Conservation (phyloP, 2,797 vertebrate species). For the Lithobates pipiens region DNA sequence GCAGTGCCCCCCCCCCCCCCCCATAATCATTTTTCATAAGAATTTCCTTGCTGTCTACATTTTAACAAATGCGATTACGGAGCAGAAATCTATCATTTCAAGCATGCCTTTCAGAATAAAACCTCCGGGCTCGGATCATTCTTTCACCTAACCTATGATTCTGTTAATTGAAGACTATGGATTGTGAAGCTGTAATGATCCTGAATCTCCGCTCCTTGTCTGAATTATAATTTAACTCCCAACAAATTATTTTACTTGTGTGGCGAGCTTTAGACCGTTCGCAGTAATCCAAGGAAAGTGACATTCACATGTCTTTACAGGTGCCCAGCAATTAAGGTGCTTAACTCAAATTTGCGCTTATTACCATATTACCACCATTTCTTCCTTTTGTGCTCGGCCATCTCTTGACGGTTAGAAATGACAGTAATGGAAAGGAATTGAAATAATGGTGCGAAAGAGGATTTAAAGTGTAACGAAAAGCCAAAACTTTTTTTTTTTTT, state of each 20-base stretch:
- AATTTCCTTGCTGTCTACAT: neutral
- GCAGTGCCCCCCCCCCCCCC: too few species aligned
- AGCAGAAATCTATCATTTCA: neutral
- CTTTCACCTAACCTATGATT: neutral
- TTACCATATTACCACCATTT: conserved; percentile 26
- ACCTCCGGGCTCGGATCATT: neutral
- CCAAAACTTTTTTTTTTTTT: too few species aligned
- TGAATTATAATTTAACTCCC: neutral
- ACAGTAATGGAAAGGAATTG: neutral
- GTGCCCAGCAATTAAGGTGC: conserved; percentile 23
- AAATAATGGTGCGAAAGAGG: neutral
- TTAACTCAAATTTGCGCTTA: conserved; percentile 1
- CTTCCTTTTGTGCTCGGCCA: neutral
- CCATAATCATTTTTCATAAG: too few species aligned
- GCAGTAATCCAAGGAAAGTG: conserved; percentile 20
- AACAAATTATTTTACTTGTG: conserved; percentile 16
- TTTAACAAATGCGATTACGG: conserved; percentile 3
- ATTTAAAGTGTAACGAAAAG: neutral
- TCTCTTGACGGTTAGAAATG: neutral
- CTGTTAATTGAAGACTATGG: neutral
- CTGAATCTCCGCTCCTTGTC: neutral
- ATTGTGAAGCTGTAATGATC: neutral
- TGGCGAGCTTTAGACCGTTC: neutral
- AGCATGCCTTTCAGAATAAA: neutral
- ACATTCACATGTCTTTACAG: neutral